Percentiles rank a stretch among this genome's conserved stretches.
These are phyloP conservation scores for Ctenodactylus gundi DNA, from an alignment of 2,113 vertebrate genomes.

Conservation along the genomic window DNA sequence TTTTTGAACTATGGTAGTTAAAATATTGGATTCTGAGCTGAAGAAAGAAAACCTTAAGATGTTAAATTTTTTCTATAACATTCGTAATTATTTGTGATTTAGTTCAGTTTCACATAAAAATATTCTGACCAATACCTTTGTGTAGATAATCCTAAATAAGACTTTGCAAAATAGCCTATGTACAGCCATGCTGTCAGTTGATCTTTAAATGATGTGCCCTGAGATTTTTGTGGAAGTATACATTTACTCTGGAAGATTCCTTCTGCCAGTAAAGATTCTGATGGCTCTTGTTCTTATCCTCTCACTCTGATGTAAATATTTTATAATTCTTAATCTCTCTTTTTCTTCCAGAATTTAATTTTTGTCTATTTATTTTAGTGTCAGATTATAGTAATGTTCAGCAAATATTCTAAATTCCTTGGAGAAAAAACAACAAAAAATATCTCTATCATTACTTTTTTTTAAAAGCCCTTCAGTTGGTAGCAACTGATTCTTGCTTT, in stretches of 20 bases:
- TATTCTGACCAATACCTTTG: background rate
- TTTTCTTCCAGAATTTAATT: conserved; percentile 38
- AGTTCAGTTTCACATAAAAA: conserved; percentile 32
- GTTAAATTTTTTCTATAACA: background rate
- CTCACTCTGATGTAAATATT: conserved; percentile 27
- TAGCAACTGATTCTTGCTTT: background rate
- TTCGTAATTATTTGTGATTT: background rate
- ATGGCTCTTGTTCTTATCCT: background rate
- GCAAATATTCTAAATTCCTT: conserved; percentile 19
- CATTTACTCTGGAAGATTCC: background rate
- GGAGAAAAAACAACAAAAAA: conserved; percentile 15
- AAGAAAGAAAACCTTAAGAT: conserved; percentile 12
- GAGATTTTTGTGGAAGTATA: background rate
- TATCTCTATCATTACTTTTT: background rate
- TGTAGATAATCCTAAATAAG: conserved; percentile 20
- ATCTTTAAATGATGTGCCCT: background rate
- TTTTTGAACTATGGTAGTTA: background rate
- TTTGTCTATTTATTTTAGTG: background rate
- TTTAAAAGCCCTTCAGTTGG: background rate
- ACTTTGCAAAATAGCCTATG: conserved; percentile 17
- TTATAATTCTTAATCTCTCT: background rate
- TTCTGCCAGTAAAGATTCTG: background rate
- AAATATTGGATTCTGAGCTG: background rate
- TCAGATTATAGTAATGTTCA: background rate
- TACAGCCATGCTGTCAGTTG: background rate